Percentiles rank a stretch among this genome's conserved stretches.
These are phyloP conservation scores for Pseudococcus longispinus DNA, from an alignment of 2,888 invertebrate species.

Conservation along the genomic window DNA sequence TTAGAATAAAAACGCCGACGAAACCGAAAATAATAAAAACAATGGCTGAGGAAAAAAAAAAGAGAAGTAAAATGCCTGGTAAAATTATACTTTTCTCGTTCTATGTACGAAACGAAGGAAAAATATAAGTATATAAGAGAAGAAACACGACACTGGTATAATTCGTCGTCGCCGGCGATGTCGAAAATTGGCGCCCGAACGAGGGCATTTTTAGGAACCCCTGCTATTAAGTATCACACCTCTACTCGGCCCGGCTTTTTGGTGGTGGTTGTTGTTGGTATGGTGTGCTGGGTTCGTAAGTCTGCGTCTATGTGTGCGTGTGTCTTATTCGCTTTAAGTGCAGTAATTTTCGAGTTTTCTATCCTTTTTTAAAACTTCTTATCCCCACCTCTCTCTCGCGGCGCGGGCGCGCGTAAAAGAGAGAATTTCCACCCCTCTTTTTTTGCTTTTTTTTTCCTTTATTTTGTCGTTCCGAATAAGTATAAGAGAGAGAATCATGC, in stretches of 20 bases:
- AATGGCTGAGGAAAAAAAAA: neutral
- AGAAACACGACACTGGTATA: neutral
- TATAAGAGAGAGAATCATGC: constrained; percentile 51
- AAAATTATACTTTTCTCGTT: neutral
- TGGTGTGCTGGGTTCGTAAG: neutral
- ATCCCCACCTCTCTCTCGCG: constrained; percentile 41
- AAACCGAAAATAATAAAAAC: neutral
- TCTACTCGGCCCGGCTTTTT: neutral
- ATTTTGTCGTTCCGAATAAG: constrained; percentile 1
- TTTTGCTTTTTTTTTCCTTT: neutral
- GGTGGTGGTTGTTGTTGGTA: neutral
- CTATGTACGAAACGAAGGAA: too few species aligned
- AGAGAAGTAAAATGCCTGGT: too few species aligned
- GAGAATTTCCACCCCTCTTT: constrained; percentile 9
- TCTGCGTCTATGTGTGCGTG: neutral
- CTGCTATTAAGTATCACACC: constrained; percentile 53
- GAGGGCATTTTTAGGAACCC: constrained; percentile 21
- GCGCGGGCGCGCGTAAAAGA: neutral
- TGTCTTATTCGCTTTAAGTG: constrained; percentile 56
- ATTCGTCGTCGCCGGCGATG: neutral
- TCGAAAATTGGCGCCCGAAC: neutral
- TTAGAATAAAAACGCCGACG: neutral
- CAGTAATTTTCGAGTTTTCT: constrained; percentile 57
- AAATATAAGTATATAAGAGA: neutral
- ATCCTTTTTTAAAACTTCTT: constrained; percentile 55